Evolutionary conservation across 1,140 invertebrate genomes (phyloP).

Genomic region (Drosophila suzukii): DNA sequence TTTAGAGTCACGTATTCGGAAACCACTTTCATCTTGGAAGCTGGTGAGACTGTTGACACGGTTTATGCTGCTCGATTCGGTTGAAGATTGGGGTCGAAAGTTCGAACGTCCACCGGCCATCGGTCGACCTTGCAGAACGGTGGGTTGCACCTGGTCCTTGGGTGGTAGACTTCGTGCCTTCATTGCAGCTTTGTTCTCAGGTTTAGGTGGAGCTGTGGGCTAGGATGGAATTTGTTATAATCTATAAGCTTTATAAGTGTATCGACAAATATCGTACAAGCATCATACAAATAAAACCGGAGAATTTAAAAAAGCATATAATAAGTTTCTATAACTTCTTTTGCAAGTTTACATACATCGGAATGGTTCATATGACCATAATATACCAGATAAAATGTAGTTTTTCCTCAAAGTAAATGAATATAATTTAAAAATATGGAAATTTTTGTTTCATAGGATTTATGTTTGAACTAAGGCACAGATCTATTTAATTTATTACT

Average conservation of each 20-base stretch:
- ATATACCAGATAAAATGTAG: too few species aligned
- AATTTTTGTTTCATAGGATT: too few species aligned
- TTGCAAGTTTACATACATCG: too few species aligned
- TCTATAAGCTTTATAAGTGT: too few species aligned
- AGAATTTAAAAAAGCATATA: too few species aligned
- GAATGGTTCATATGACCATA: too few species aligned
- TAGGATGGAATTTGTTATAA: not conserved
- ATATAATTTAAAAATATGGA: too few species aligned
- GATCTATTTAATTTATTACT: not conserved
- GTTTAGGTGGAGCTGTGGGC: not conserved
- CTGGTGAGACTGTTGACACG: slow-evolving; percentile 25
- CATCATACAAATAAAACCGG: too few species aligned
- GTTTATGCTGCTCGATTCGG: slow-evolving; percentile 3
- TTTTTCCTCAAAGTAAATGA: too few species aligned
- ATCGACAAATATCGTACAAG: too few species aligned
- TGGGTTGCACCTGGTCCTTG: not conserved
- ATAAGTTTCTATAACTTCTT: too few species aligned
- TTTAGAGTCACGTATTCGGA: not conserved
- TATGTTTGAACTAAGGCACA: too few species aligned
- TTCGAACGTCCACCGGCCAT: not conserved
- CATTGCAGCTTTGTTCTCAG: not conserved
- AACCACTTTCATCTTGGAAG: not conserved
- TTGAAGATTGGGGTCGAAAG: not conserved
- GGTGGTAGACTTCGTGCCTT: not conserved
- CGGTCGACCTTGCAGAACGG: not conserved